Percentiles rank a stretch among this genome's conserved stretches.
Evolutionary conservation across 2,113 vertebrate genomes (phyloP).

Genomic region (Trematocara stigmaticum): DNA sequence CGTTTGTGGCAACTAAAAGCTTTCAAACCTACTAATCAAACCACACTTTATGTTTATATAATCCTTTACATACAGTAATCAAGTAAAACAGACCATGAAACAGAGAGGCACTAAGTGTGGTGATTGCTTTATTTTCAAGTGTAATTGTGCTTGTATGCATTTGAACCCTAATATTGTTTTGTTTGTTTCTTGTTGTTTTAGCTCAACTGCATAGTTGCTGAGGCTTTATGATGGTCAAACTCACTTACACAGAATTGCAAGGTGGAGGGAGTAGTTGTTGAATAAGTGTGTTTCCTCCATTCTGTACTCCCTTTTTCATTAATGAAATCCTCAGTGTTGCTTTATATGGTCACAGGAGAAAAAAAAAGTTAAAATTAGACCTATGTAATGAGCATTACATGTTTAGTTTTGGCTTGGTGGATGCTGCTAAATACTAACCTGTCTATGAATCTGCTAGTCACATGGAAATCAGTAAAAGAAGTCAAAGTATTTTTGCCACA

Average conservation of each 20-base stretch:
- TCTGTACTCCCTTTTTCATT: background rate
- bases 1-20: background rate
- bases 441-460: background rate
- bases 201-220: background rate
- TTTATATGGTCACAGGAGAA: background rate
- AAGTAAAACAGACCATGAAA: background rate
- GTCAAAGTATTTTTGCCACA: background rate
- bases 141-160: background rate
- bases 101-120: background rate
- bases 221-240: slow-evolving; percentile 16
- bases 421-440: background rate
- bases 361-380: background rate
- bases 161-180: background rate
- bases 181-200: background rate
- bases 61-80: background rate
- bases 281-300: background rate
- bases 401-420: background rate
- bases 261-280: background rate
- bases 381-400: background rate
- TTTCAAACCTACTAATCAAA: background rate
- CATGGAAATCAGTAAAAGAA: background rate
- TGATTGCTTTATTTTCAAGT: background rate
- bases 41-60: background rate
- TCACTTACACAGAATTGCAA: background rate
- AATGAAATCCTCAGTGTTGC: background rate